Evolutionary conservation across 53 echinoderm and acorn worm species (phyloP).

Genomic region (Zoroaster sp.): DNA sequence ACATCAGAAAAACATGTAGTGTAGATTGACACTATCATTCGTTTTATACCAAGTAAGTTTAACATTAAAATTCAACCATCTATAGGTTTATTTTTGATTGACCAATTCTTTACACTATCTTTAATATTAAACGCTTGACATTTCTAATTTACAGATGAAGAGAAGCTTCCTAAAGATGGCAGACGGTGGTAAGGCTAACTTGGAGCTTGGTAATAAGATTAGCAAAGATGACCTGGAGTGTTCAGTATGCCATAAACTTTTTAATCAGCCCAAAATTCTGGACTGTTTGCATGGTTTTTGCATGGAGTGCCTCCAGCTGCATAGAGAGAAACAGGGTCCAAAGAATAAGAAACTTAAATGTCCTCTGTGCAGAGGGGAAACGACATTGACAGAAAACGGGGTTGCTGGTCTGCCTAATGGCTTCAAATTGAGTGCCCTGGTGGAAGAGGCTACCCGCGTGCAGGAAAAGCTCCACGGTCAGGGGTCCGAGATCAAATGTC

Average conservation of each 20-base stretch:
- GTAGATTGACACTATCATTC: no score
- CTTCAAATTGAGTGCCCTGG: background rate
- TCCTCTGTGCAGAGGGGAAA: background rate
- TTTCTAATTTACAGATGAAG: no score
- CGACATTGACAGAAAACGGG: background rate
- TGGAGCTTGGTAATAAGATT: no score
- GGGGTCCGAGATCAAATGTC: background rate
- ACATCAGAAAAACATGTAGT: no score
- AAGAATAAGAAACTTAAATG: background rate
- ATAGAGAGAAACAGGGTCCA: background rate
- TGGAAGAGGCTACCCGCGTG: background rate
- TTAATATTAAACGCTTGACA: no score
- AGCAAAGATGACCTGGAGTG: background rate
- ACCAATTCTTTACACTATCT: no score
- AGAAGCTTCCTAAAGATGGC: no score
- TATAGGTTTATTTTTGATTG: no score
- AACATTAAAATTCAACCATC: no score
- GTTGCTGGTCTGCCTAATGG: background rate
- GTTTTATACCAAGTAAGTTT: no score
- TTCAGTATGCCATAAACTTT: background rate
- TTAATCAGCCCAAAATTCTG: background rate
- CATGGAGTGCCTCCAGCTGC: background rate
- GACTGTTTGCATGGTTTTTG: background rate
- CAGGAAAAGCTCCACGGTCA: background rate
- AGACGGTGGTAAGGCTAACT: no score